Percentiles rank a stretch among this genome's conserved stretches.
Evolutionary conservation across 2,888 invertebrate genomes (phyloP).

Genomic region (Muscina levida): DNA sequence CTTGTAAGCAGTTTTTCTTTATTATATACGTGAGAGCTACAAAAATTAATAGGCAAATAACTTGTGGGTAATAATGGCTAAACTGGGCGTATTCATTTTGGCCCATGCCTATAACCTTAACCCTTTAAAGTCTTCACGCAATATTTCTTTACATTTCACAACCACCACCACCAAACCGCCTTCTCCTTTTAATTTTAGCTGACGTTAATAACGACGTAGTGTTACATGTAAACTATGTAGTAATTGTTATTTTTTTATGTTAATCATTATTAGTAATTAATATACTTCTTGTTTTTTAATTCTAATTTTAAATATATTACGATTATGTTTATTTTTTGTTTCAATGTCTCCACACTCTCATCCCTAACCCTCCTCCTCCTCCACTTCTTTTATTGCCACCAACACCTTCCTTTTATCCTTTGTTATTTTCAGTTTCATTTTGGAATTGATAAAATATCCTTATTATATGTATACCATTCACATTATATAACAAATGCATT

Average conservation of each 20-base stretch:
- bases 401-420: background rate
- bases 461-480: slow-evolving; percentile 1
- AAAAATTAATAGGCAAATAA: too few species aligned
- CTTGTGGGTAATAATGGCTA: too few species aligned
- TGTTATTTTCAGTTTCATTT: slow-evolving; percentile 19
- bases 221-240: slow-evolving; percentile 15
- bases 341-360: background rate
- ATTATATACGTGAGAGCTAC: too few species aligned
- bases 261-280: slow-evolving; percentile 39
- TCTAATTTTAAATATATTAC: slow-evolving; percentile 37
- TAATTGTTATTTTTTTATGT: slow-evolving; percentile 54
- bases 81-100: too few species aligned
- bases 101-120: too few species aligned
- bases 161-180: too few species aligned
- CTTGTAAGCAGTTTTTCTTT: too few species aligned
- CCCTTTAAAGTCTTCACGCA: too few species aligned
- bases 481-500: slow-evolving; percentile 7
- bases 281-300: slow-evolving; percentile 53
- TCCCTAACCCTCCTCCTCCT: background rate
- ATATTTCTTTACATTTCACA: too few species aligned
- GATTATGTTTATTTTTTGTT: slow-evolving; percentile 16
- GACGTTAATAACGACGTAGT: too few species aligned
- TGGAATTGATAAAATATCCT: slow-evolving; percentile 1
- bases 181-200: too few species aligned
- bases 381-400: background rate